Evolutionary conservation across 2,797 vertebrate genomes (phyloP).

Genomic region (Sebastes oblongus): DNA sequence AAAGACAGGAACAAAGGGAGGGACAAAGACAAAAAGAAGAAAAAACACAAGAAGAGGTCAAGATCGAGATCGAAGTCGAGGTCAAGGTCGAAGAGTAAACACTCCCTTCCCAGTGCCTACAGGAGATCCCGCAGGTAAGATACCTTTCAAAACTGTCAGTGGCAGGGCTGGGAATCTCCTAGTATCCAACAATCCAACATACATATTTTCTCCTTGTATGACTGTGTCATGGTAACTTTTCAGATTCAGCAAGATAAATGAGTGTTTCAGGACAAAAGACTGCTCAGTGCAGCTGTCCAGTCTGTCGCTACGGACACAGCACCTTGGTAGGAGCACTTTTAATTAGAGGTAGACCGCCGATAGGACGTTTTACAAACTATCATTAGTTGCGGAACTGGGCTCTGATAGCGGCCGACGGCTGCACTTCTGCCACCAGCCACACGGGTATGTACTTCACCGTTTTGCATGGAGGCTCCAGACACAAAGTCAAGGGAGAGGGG

Average conservation of each 20-base stretch:
- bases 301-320: not conserved
- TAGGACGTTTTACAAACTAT: not conserved
- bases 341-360: no score
- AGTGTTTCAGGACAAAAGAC: not conserved
- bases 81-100: conserved; percentile 91
- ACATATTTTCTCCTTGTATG: not conserved
- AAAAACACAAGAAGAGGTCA: conserved; percentile 92
- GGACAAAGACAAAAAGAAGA: conserved; percentile 92
- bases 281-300: not conserved
- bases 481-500: no score
- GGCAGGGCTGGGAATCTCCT: not conserved
- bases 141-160: not conserved
- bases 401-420: no score
- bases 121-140: conserved; percentile 87
- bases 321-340: not conserved
- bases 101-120: conserved; percentile 93
- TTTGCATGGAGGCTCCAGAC: no score
- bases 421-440: no score
- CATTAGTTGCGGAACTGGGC: fast-evolving
- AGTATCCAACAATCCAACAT: not conserved
- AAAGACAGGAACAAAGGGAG: conserved; percentile 63
- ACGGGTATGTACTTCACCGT: no score
- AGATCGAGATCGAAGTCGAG: conserved; percentile 86
- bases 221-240: not conserved
- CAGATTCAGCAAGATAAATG: not conserved